phyloP scores from a whole-genome alignment of 2,797 vertebrate genomes.

The Dipus sagitta region DNA sequence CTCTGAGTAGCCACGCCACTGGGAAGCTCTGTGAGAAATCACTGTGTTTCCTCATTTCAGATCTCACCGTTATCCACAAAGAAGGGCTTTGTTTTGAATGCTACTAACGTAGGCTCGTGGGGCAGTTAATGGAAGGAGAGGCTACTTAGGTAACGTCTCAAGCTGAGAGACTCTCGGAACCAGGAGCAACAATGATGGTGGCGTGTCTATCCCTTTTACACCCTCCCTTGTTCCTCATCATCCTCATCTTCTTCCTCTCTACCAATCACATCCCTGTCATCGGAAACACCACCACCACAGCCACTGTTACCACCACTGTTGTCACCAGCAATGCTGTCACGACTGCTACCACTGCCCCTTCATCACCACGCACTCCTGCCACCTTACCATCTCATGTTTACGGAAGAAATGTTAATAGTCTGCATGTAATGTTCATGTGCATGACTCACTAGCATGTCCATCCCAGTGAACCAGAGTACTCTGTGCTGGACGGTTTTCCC shows the following conservation, averaged over 20 bases:
- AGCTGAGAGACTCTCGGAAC: not conserved
- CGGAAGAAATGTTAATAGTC: not conserved
- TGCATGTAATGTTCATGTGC: not conserved
- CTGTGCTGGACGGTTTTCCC: not conserved
- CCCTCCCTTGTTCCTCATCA: rapidly evolving
- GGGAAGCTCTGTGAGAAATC: not conserved
- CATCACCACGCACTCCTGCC: too few species aligned
- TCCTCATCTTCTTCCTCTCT: not conserved
- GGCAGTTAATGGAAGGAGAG: not conserved
- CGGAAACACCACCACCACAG: too few species aligned
- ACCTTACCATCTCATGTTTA: not conserved
- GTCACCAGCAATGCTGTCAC: not conserved
- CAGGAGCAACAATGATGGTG: not conserved
- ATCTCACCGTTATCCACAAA: not conserved
- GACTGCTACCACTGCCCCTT: too few species aligned
- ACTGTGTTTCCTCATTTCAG: not conserved
- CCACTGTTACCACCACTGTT: not conserved
- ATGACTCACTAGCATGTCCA: not conserved
- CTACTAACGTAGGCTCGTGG: not conserved
- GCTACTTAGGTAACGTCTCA: not conserved
- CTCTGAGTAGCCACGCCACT: not conserved
- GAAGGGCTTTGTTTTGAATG: not conserved
- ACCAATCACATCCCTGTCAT: not conserved
- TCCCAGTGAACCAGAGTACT: not conserved
- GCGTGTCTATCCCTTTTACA: too few species aligned